Evolutionary conservation across 2,888 invertebrate species (phyloP).

Genomic region (Axea sp.): DNA sequence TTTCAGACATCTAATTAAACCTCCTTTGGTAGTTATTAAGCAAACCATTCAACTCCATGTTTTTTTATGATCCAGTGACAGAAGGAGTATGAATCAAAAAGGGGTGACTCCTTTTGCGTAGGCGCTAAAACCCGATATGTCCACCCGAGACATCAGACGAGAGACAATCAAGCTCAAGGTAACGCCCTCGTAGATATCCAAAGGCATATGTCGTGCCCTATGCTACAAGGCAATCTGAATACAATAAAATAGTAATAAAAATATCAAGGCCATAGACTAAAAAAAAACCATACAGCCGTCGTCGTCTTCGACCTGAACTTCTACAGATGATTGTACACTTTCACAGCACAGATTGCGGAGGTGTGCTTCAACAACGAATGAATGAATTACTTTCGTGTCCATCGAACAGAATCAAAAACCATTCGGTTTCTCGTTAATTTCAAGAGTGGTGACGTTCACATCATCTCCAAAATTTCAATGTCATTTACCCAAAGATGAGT

Average conservation of each 20-base stretch:
- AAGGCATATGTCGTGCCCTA: conserved; percentile 58
- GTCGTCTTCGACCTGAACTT: conserved; percentile 41
- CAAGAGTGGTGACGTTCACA: conserved; percentile 65
- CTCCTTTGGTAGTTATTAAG: conserved; percentile 17
- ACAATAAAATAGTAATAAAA: conserved; percentile 63
- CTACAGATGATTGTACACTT: conserved; percentile 53
- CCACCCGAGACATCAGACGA: conserved; percentile 65
- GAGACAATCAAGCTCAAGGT: conserved; percentile 61
- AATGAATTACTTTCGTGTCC: conserved; percentile 65
- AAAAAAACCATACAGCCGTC: conserved; percentile 40
- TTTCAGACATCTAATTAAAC: conserved; percentile 6
- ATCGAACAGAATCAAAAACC: conserved; percentile 49
- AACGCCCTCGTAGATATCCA: conserved; percentile 60
- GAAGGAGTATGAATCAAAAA: conserved; percentile 65
- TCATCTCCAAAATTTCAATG: conserved; percentile 65
- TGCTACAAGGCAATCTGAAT: conserved; percentile 58
- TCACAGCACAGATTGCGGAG: conserved; percentile 61
- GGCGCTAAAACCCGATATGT: conserved; percentile 68
- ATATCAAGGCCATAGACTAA: conserved; percentile 58
- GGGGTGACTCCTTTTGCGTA: conserved; percentile 67
- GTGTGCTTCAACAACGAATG: conserved; percentile 66
- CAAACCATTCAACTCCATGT: conserved; percentile 2
- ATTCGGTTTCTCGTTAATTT: conserved; percentile 66
- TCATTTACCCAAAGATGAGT: conserved; percentile 66
- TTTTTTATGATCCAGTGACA: conserved; percentile 61